A percentile compares a stretch with the other conserved stretches of the same genome.
These are phyloP conservation scores for Leptoclinus maculatus DNA, from an alignment of 2,797 vertebrate species.

Conservation along the genomic window DNA sequence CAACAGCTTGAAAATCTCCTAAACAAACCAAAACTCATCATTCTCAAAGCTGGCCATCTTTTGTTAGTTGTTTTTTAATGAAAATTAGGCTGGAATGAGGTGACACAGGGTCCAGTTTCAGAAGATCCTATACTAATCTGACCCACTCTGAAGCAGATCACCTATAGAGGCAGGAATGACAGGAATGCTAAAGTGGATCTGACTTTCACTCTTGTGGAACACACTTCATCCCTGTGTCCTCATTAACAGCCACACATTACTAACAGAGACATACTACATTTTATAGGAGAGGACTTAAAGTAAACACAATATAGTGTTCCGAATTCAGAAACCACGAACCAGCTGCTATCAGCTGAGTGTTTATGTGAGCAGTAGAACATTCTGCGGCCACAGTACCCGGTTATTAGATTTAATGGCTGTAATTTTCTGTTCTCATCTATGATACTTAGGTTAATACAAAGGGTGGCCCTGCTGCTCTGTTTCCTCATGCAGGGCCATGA, in stretches of 20 bases:
- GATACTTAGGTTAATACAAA: slow-evolving; percentile 53
- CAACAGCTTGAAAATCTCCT: slow-evolving; percentile 37
- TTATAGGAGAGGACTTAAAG: slow-evolving; percentile 31
- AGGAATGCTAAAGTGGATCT: slow-evolving; percentile 71
- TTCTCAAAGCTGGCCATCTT: slow-evolving; percentile 32
- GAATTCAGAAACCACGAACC: slow-evolving; percentile 28
- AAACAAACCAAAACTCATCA: slow-evolving; percentile 43
- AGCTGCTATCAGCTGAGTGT: not conserved
- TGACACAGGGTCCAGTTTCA: slow-evolving; percentile 44
- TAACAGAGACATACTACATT: slow-evolving; percentile 28
- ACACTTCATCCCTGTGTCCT: slow-evolving; percentile 34
- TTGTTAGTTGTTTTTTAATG: slow-evolving; percentile 32
- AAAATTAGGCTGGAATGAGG: slow-evolving; percentile 32
- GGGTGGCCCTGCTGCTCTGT: slow-evolving; percentile 48
- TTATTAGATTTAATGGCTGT: slow-evolving; percentile 69
- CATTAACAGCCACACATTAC: slow-evolving; percentile 68
- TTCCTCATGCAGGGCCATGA: slow-evolving; percentile 49
- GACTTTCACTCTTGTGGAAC: slow-evolving; percentile 19
- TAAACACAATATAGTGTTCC: slow-evolving; percentile 55
- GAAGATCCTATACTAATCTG: slow-evolving; percentile 42
- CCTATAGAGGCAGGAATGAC: slow-evolving; percentile 81
- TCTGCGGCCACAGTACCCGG: slow-evolving; percentile 45
- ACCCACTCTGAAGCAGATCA: slow-evolving; percentile 68
- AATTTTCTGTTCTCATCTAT: slow-evolving; percentile 66
- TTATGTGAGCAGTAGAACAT: slow-evolving; percentile 59